phyloP scores from a whole-genome alignment of 2,797 vertebrate genomes.

The Cyprinella venusta region DNA sequence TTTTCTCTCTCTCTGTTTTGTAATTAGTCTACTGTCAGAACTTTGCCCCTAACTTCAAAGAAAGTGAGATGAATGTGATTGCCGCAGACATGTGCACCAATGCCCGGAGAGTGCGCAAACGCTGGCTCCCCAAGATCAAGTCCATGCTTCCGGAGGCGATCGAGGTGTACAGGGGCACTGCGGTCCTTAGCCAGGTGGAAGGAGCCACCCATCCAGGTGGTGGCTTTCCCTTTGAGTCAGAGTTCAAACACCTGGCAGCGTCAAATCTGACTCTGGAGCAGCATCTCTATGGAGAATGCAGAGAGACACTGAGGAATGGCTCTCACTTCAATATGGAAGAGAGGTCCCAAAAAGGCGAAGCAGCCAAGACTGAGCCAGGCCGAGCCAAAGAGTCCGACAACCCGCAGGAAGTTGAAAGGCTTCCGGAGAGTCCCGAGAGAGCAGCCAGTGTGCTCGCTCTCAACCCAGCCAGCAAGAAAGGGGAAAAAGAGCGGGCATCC shows the following conservation, averaged over 20 bases:
- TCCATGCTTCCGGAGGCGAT: slow-evolving; percentile 88
- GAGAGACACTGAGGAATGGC: slow-evolving; percentile 71
- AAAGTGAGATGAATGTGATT: slow-evolving; percentile 96
- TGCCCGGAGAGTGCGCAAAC: slow-evolving; percentile 92
- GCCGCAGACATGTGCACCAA: slow-evolving; percentile 97
- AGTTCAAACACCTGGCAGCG: slow-evolving; percentile 76
- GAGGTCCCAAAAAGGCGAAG: slow-evolving; percentile 50
- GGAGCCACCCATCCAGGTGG: slow-evolving; percentile 62
- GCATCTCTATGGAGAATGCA: slow-evolving; percentile 80
- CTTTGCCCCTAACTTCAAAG: slow-evolving; percentile 96
- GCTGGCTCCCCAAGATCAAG: slow-evolving; percentile 96
- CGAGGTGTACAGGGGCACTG: slow-evolving; percentile 81
- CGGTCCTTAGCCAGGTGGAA: slow-evolving; percentile 78
- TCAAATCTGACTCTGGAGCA: slow-evolving; percentile 81
- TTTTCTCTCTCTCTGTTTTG: neutral
- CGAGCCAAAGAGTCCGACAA: slow-evolving; percentile 53
- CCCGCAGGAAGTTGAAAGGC: slow-evolving; percentile 53
- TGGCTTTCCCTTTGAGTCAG: slow-evolving; percentile 80
- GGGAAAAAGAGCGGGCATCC: slow-evolving; percentile 45
- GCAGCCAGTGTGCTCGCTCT: slow-evolving; percentile 56
- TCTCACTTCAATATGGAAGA: slow-evolving; percentile 58
- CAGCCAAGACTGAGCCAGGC: slow-evolving; percentile 52
- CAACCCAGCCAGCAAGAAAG: slow-evolving; percentile 59
- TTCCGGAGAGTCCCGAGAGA: slow-evolving; percentile 57
- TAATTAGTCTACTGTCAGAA: slow-evolving; percentile 92